Evolutionary conservation across 2,113 vertebrate species (phyloP), one percentile per base, ranked within the genome.

Genomic region (Embiotoca jacksoni): DNA sequence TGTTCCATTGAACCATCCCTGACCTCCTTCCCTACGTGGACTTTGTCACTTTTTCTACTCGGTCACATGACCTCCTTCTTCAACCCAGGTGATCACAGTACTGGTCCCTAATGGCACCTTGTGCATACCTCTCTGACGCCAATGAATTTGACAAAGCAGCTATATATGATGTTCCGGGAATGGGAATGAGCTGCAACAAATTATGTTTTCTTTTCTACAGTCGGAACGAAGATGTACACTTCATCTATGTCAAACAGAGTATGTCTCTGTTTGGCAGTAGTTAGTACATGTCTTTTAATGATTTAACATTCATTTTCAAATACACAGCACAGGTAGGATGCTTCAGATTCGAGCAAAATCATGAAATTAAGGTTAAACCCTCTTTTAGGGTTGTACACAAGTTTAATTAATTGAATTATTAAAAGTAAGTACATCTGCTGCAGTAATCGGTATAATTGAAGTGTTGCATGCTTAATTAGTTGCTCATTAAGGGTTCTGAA

Each of bases 401-500:
- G 72, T 81, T 55, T 80, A 84, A 86, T 78, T 74, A 61, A 84
- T 82, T 81, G 6, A 70, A 84, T 84, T 84, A 82, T 80, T 75
- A 71, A 82, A 89, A 69, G 35, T 60, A 64, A 56, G 78, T 79
- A 75, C 75, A 83, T 90, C 61, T 88, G 72, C 66, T 35, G 44
- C 56, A 85, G 80, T 86, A 85, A 91, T 87, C 72, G 65, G 55
- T 74, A 8, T 90, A 93, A 89, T 88, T 90, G 54, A 89, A 81
- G 78, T 84, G 71, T 49, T 88, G 77, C 80, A 61, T 81, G 63
- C 79, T 75, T 86, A 89, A 92, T 88, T 72, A 71, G 60, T 63
- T 80, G 59, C 78, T 84, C 55, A 84, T 87, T 81, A 81, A 78
- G 30, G 44, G 32, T 52, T 76, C 53, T 52, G 52, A 71, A 84